Percentiles rank a stretch among this genome's conserved stretches.
Conservation (phyloP, 92 coral and sea anemone species). For the Zoanthus sociatus region DNA sequence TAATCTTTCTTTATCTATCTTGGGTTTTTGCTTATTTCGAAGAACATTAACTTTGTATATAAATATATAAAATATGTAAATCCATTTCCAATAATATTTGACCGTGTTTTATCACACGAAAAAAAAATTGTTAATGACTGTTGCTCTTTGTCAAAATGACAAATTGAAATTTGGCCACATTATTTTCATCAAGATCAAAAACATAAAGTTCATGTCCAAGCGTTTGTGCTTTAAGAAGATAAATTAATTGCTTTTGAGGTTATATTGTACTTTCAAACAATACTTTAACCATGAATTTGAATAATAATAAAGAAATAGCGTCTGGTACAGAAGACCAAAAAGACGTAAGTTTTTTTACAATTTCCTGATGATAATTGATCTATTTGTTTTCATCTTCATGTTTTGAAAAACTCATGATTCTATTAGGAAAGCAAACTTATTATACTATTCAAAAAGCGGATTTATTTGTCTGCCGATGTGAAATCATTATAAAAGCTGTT, state of each 20-base stretch:
- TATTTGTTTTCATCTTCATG: constrained; percentile 35
- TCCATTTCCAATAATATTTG: too few species aligned
- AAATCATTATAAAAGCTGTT: background rate
- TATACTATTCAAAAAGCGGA: constrained; percentile 28
- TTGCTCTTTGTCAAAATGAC: background rate
- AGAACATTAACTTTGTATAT: background rate
- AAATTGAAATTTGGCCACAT: background rate
- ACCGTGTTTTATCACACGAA: background rate
- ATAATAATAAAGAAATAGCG: background rate
- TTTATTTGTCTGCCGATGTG: constrained; percentile 34
- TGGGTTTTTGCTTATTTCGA: background rate
- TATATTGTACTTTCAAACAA: background rate
- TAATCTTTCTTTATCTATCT: too few species aligned
- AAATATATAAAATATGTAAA: background rate
- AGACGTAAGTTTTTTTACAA: background rate
- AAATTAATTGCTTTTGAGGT: background rate
- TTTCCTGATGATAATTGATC: constrained; percentile 28
- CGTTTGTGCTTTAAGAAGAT: background rate
- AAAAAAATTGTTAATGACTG: background rate
- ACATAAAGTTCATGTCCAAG: background rate
- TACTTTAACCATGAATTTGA: background rate
- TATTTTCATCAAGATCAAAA: background rate
- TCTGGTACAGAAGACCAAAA: background rate
- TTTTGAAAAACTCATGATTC: constrained; percentile 21
- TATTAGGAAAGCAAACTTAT: constrained; percentile 22